A percentile compares a stretch with the other conserved stretches of the same genome.
phyloP scores from a whole-genome alignment of 2,888 invertebrate species.

The Rotaria socialis region DNA sequence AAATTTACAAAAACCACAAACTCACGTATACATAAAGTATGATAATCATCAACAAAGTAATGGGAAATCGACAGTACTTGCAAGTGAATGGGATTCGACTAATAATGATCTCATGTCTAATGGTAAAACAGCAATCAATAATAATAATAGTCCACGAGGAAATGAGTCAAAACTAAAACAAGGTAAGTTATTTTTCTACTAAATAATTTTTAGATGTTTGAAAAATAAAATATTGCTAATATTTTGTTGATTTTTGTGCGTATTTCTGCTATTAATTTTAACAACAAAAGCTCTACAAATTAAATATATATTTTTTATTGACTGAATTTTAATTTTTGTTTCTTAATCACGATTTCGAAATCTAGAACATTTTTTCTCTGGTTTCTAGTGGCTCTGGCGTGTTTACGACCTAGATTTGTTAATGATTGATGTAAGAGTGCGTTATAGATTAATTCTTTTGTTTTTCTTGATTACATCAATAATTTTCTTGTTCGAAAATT shows the following conservation, averaged over 20 bases:
- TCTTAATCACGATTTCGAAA: not conserved
- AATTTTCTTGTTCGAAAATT: not conserved
- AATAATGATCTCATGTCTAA: not conserved
- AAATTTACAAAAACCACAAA: not conserved
- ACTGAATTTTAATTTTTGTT: not conserved
- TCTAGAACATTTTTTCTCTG: not conserved
- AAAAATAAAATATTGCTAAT: no score
- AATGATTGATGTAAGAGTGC: not conserved
- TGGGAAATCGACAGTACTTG: not conserved
- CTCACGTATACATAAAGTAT: not conserved
- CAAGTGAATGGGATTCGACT: not conserved
- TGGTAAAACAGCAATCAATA: not conserved
- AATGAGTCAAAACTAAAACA: not conserved
- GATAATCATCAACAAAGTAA: not conserved
- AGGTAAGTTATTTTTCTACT: not conserved
- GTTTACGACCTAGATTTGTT: not conserved
- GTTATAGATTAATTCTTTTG: not conserved
- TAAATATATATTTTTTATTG: not conserved
- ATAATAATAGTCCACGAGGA: not conserved
- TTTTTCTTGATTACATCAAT: no score
- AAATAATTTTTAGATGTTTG: not conserved
- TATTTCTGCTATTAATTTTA: no score
- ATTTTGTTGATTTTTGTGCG: not conserved
- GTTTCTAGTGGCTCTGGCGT: conserved; percentile 18
- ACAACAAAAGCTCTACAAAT: no score